A percentile compares a stretch with the other conserved stretches of the same genome.
These are phyloP conservation scores for Proterorhinus semilunaris DNA, from an alignment of 2,113 vertebrate species.

Conservation along the genomic window DNA sequence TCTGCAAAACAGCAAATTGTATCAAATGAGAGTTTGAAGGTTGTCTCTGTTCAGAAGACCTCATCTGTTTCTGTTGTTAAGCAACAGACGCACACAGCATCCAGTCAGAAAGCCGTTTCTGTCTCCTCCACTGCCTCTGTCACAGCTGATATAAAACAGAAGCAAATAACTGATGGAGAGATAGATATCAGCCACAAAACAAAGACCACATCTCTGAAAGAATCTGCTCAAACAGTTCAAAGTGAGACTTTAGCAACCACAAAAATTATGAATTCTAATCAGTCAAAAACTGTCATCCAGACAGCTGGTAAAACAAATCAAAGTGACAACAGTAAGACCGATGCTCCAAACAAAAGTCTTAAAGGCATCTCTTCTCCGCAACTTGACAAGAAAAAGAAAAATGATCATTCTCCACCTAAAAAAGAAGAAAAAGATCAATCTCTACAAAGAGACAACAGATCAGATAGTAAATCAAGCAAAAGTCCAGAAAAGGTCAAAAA, in stretches of 20 bases:
- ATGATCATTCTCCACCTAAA: constrained; percentile 32
- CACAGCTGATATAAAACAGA: constrained; percentile 38
- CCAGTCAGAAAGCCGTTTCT: constrained; percentile 58
- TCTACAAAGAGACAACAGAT: constrained; percentile 53
- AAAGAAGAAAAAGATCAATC: constrained; percentile 39
- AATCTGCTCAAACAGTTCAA: constrained; percentile 11
- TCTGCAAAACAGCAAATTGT: constrained; percentile 58
- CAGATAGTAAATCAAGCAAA: constrained; percentile 66
- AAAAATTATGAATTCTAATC: constrained; percentile 26
- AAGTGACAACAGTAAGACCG: constrained; percentile 22
- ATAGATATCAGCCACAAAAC: constrained; percentile 50
- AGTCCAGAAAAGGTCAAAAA: constrained; percentile 67
- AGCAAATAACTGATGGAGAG: constrained; percentile 42
- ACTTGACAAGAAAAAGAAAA: constrained; percentile 53
- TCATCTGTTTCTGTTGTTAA: constrained; percentile 60
- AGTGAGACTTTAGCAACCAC: constrained; percentile 23
- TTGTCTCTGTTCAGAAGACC: constrained; percentile 64
- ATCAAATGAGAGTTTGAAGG: constrained; percentile 64
- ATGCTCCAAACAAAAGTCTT: constrained; percentile 35
- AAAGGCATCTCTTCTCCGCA: constrained; percentile 50
- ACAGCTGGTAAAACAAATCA: constrained; percentile 17
- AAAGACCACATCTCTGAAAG: constrained; percentile 22
- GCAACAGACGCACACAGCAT: constrained; percentile 59
- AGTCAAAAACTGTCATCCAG: constrained; percentile 29
- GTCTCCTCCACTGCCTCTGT: constrained; percentile 53